phyloP scores from a whole-genome alignment of 2,113 vertebrate species.

The Cichladusa arquata region DNA sequence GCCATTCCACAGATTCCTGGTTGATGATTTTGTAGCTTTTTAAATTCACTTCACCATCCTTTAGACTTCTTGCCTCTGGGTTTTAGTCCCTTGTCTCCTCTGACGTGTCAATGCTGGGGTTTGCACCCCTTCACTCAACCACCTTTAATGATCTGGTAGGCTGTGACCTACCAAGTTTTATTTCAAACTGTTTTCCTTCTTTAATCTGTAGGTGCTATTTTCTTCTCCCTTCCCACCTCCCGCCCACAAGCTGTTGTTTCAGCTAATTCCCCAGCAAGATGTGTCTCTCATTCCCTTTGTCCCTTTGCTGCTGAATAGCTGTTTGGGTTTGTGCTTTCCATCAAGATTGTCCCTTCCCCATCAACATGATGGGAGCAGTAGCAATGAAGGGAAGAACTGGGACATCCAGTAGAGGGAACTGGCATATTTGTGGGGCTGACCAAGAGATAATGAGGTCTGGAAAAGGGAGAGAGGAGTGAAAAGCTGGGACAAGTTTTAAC shows the following conservation, averaged over 20 bases:
- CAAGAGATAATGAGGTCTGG: background rate
- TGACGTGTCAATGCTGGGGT: background rate
- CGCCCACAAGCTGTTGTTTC: background rate
- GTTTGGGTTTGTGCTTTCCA: background rate
- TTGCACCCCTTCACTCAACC: background rate
- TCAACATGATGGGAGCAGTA: rapidly evolving
- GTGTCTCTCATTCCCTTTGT: background rate
- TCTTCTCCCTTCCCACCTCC: background rate
- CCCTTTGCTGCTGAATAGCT: background rate
- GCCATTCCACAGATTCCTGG: background rate
- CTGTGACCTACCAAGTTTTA: background rate
- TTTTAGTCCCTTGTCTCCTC: background rate
- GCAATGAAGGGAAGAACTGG: background rate
- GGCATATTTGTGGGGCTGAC: background rate
- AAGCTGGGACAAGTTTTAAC: background rate
- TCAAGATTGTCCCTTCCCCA: background rate
- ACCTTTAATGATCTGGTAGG: background rate
- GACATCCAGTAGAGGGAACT: background rate
- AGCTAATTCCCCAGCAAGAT: background rate
- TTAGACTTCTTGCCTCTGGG: background rate
- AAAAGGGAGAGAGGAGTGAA: background rate
- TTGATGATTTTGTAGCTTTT: background rate
- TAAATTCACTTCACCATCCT: background rate
- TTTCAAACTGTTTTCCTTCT: background rate
- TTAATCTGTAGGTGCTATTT: background rate